These are phyloP conservation scores for Mythimna loreyi DNA, from an alignment of 2,888 invertebrate species.

Conservation along the genomic window DNA sequence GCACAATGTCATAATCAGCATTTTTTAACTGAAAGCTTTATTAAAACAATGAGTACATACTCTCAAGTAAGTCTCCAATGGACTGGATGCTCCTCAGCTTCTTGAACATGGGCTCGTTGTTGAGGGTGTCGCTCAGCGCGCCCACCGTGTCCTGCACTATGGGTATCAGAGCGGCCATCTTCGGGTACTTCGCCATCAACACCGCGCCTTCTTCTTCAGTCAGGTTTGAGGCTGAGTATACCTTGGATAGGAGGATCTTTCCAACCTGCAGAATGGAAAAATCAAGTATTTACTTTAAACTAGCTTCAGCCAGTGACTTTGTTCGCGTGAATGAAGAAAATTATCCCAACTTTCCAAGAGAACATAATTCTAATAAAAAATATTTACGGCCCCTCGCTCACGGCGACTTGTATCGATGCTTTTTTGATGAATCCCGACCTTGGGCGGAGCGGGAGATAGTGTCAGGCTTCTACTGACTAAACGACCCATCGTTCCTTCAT, in stretches of 20 bases:
- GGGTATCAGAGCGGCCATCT: constrained; percentile 85
- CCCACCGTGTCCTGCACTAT: constrained; percentile 78
- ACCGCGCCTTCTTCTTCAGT: constrained; percentile 83
- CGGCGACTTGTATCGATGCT: too few relatives aligned
- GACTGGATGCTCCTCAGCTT: constrained; percentile 75
- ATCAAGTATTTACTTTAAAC: background rate
- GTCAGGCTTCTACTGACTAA: too few relatives aligned
- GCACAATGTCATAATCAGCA: too few relatives aligned
- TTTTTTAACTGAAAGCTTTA: too few relatives aligned
- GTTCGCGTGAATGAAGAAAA: too few relatives aligned
- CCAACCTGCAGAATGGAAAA: constrained; percentile 77
- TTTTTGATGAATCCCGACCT: too few relatives aligned
- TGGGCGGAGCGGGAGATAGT: too few relatives aligned
- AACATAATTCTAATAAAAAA: too few relatives aligned
- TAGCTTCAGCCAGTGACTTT: too few relatives aligned
- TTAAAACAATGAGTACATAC: constrained; percentile 68
- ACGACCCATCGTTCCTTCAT: too few relatives aligned
- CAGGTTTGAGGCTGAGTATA: constrained; percentile 87
- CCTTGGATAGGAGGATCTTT: constrained; percentile 81
- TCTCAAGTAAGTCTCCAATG: constrained; percentile 75
- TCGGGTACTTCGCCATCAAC: constrained; percentile 81
- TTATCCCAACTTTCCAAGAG: too few relatives aligned
- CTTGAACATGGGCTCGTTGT: constrained; percentile 79
- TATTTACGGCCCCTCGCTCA: too few relatives aligned
- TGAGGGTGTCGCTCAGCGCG: constrained; percentile 74